These are phyloP conservation scores for Plusia festucae DNA, from an alignment of 2,888 invertebrate genomes.

Conservation along the genomic window DNA sequence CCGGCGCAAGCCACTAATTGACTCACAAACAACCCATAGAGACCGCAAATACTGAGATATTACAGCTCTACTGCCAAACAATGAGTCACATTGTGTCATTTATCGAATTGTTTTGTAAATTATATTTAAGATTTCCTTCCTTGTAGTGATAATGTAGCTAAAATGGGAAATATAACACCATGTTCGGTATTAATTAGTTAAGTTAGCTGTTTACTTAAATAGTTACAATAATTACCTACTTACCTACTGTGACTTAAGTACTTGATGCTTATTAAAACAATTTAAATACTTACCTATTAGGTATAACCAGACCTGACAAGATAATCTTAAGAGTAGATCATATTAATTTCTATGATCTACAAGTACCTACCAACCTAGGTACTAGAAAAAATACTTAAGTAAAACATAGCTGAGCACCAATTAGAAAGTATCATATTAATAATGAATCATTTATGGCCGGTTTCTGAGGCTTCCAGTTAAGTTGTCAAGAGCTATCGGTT, in stretches of 20 bases:
- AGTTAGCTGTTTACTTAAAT: slow-evolving; percentile 53
- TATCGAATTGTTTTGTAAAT: slow-evolving; percentile 63
- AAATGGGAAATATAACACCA: slow-evolving; percentile 36
- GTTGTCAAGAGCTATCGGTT: no score
- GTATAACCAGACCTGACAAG: neutral
- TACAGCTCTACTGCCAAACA: slow-evolving; percentile 68
- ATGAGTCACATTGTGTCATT: slow-evolving; percentile 66
- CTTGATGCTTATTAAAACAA: neutral
- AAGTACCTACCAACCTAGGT: neutral
- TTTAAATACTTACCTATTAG: neutral
- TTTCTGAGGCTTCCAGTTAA: no score
- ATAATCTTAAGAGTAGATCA: neutral
- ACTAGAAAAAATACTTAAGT: neutral
- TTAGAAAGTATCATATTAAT: neutral
- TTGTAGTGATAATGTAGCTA: slow-evolving; percentile 53
- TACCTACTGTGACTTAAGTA: no score
- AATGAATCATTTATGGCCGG: no score
- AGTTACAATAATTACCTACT: neutral
- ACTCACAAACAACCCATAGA: slow-evolving; percentile 71
- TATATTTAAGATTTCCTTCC: slow-evolving; percentile 68
- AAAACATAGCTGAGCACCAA: neutral
- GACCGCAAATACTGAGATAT: slow-evolving; percentile 72
- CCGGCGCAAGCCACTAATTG: slow-evolving; percentile 70
- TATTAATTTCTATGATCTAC: no score
- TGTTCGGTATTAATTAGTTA: slow-evolving; percentile 48